These are phyloP conservation scores for Trimorus sp. DNA, from an alignment of 2,888 invertebrate species.

Conservation along the genomic window DNA sequence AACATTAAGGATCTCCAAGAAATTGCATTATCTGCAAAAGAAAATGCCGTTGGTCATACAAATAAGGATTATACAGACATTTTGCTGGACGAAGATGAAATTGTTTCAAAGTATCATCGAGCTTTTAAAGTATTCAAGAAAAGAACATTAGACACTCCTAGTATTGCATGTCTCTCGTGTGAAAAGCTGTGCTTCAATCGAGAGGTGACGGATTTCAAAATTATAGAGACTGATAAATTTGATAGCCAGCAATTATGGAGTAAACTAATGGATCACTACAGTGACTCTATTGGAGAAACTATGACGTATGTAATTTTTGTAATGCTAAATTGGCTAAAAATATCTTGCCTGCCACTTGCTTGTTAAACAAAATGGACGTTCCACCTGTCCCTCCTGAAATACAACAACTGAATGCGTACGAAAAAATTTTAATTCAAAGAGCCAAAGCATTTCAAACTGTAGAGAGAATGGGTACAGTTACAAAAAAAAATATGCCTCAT, in stretches of 20 bases:
- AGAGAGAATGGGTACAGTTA: not conserved
- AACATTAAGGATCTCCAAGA: slow-evolving; percentile 27
- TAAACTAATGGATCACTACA: not conserved
- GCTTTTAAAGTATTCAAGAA: too few species aligned
- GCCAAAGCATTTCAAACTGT: slow-evolving; percentile 1
- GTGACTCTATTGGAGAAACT: not conserved
- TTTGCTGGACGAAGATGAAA: not conserved
- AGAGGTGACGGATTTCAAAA: not conserved
- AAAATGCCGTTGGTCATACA: not conserved
- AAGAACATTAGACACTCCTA: too few species aligned
- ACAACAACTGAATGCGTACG: not conserved
- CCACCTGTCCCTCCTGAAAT: not conserved
- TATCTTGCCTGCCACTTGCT: not conserved
- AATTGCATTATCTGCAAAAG: slow-evolving; percentile 14
- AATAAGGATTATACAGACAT: not conserved
- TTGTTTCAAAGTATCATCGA: too few species aligned
- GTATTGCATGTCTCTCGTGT: too few species aligned
- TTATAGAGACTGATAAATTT: not conserved
- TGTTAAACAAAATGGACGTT: slow-evolving; percentile 9
- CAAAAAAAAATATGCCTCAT: not conserved
- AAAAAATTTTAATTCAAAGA: not conserved
- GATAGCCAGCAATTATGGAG: too few species aligned
- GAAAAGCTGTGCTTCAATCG: not conserved
- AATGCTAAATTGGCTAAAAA: not conserved
- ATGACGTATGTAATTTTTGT: slow-evolving; percentile 2